Conservation (phyloP, 2,797 vertebrate genomes). For the Macropodus opercularis region DNA sequence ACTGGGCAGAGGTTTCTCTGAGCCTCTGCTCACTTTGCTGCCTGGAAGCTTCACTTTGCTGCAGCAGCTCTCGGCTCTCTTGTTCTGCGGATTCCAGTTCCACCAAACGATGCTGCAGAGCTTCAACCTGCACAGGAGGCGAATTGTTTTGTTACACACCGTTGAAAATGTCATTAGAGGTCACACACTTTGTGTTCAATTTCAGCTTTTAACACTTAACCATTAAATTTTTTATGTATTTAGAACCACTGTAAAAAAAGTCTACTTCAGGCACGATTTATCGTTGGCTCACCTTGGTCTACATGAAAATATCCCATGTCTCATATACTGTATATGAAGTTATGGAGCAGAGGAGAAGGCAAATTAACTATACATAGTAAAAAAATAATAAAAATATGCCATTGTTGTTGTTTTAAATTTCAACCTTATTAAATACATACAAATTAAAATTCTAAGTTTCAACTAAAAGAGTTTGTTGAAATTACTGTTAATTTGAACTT, state of each 20-base stretch:
- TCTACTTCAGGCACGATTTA: background rate
- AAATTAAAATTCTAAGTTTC: background rate
- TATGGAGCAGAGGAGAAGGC: too few relatives aligned
- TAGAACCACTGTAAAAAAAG: background rate
- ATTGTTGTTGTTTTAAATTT: background rate
- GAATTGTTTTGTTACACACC: background rate
- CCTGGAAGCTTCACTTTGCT: slow-evolving; percentile 63
- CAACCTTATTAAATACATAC: too few relatives aligned
- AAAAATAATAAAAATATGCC: background rate
- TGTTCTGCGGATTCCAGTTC: slow-evolving; percentile 70
- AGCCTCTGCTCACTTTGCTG: slow-evolving; percentile 68
- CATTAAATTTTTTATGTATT: background rate
- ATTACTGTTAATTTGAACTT: background rate
- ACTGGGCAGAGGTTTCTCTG: slow-evolving; percentile 55
- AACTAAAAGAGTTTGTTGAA: background rate
- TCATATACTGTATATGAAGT: too few relatives aligned
- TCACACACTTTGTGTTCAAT: too few relatives aligned
- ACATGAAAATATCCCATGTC: background rate
- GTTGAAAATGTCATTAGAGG: background rate
- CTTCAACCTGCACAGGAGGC: slow-evolving; percentile 70
- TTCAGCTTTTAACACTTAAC: too few relatives aligned
- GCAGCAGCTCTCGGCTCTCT: slow-evolving; percentile 68
- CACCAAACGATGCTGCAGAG: slow-evolving; percentile 73
- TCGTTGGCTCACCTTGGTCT: background rate
- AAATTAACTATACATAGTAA: too few relatives aligned